Evolutionary conservation across 2,113 vertebrate species (phyloP), one percentile per base, ranked within the genome.

Genomic region (Calidris pugnax): DNA sequence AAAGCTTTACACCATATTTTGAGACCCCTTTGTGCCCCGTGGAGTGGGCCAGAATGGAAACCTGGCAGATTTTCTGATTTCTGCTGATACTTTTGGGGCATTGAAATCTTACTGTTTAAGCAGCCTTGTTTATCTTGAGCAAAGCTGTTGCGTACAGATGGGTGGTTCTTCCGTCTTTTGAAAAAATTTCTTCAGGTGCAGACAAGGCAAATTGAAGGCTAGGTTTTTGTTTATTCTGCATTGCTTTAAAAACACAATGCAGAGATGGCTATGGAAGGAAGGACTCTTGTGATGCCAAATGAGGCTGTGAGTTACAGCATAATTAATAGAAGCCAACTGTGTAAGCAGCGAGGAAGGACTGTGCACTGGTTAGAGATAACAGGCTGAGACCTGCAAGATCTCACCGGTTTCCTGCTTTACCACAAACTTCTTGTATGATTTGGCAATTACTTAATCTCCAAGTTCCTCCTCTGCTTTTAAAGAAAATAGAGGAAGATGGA

Each of bases 401-500:
- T 87, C 39, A 68, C 62, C 73, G 64, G 86, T 57, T 97, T 95
- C 87, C 89, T 95, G 90, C 80, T 95, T 67, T 85, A 63, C 89
- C 84, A 89, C 85, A 76, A 79, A 69, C 59, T 66, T 91, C 45
- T 57, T 57, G n/a, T 91, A 35, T 95, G 95, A 95, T 63, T 89
- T 71, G 74, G 14, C 41, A 72, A 72, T 90, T 82, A 50, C 77
- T 91, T 95, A 50, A 94, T 92, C 76, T 89, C 28, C 71, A 69
- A 37, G 85, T 85, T 93, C 92, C 67, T 92, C 28, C 73, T 85
- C 55, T 76, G 71, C 77, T 92, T 95, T 81, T 89, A 92, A 90
- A 92, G 57, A 81, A 90, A 87, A 85, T 26, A 91, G 35, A 85
- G 81, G 85, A 91, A 85, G 89, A 37, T 87, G 39, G 16, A 86